Evolutionary conservation across 2,113 vertebrate genomes (phyloP), one percentile per base, ranked within the genome.

Genomic region (Leucoraja erinaceus): DNA sequence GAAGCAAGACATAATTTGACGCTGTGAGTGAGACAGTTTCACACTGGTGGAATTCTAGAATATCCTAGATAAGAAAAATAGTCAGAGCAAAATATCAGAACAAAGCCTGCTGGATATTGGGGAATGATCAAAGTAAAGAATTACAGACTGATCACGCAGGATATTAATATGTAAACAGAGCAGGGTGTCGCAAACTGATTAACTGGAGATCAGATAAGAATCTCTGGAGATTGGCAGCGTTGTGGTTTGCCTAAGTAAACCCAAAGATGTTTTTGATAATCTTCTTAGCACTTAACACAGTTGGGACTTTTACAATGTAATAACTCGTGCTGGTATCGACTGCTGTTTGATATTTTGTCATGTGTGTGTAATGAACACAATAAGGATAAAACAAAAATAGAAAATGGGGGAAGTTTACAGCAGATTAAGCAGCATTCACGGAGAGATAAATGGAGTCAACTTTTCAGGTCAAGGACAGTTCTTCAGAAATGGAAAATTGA

Each of bases 101-200:
- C 70, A 72, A 72, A 22, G 2, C 70, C 70, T 72, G 22, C 38
- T 12, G 22, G 22, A 28, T 59, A 83, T 59, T 59, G 20, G 79
- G 20, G 56, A 83, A 54, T 83, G 9, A 83, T 81, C 47, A 56
- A 18, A 81, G 38, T 56, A 81, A 31, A 47, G 38, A 56, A 56
- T 25, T 47, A 0, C 79, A 54, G 47, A 47, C 77, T 47, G 14
- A 47, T 8, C 33, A 22, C 4, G 33, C 77, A 18, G 14, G 6
- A 54, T 81, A 56, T 81, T 81, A 81, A 81, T 81, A 81, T 25
- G 47, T 56, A 81, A 81, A 81, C 79, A 81, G 47, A 81, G 47
- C 79, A 81, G 20, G 16, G 79, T 81, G 6, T 10, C 18, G 16
- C 1, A 18, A 56, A 81, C 18, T 56, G 79, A 25, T 81, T 54